Evolutionary conservation across 1,140 invertebrate species (phyloP).

Genomic region (Lethocerus indicus): DNA sequence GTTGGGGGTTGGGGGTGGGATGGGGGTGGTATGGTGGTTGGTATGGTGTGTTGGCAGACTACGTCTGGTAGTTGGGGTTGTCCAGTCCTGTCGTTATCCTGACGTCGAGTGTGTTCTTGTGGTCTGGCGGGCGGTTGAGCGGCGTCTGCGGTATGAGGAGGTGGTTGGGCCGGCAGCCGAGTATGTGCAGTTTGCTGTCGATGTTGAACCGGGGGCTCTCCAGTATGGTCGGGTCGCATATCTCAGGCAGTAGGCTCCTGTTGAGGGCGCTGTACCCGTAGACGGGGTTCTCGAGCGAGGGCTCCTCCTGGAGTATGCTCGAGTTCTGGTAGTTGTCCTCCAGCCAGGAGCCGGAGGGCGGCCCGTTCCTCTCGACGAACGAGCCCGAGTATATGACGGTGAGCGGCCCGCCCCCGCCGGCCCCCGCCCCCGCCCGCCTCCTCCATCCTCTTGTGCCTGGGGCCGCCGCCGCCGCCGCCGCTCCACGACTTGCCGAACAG

Average conservation of each 20-base stretch:
- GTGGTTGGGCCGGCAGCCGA: conserved; percentile 18
- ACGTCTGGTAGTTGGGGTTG: conserved; percentile 18
- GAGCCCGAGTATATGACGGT: conserved; percentile 22
- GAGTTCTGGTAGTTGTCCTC: conserved; percentile 16
- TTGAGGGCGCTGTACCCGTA: conserved; percentile 12
- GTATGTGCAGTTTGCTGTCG: conserved; percentile 18
- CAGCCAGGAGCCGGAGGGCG: conserved; percentile 18
- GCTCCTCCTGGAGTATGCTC: conserved; percentile 5
- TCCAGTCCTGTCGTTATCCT: conserved; percentile 16
- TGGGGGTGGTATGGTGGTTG: no score
- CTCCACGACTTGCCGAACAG: conserved; percentile 4
- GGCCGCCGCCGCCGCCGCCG: no score
- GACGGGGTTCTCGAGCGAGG: conserved; percentile 13
- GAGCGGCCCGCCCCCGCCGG: conserved; percentile 13
- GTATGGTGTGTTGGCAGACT: no score
- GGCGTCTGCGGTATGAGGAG: conserved; percentile 18
- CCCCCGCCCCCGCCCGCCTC: no score
- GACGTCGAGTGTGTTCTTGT: conserved; percentile 47
- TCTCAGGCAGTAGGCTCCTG: conserved; percentile 11
- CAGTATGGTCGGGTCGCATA: conserved; percentile 10
- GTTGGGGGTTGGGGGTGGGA: no score
- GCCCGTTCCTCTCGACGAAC: conserved; percentile 19
- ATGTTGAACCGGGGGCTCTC: conserved; percentile 17
- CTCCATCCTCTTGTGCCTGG: conserved; percentile 15
- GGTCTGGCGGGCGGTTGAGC: conserved; percentile 6